Base-by-base conservation (phyloP, 2,888 invertebrate genomes). In the Sinotaia quadrata region DNA sequence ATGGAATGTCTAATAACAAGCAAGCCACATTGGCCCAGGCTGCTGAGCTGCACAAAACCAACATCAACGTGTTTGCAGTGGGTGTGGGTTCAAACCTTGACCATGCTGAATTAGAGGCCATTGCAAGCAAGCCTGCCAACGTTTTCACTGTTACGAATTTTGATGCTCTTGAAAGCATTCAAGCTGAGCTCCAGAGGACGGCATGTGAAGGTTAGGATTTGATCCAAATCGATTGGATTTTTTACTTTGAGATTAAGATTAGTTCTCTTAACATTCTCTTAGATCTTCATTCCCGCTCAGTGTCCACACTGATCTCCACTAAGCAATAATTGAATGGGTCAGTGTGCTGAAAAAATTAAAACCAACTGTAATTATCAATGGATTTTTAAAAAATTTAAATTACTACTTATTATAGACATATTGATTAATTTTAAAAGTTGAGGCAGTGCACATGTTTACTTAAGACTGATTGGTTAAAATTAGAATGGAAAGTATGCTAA, bases 81-180 rank as follows among this genome's bases (percentile, higher is more conserved):
- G 82, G 82, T 59, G 78, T 82, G 66, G 82, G 82, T 5, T 69
- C 66, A 52, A 74, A 75, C 18, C 73, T 79, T n/a, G 71, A 76
- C 36, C 58, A 65, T 4, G 31, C 63, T 2, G 85, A 85, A 59
- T 59, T 85, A 41, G 74, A 78, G 33, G 69, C 68, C 15, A 84
- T 85, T 24, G 78, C 83, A 24, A 78, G 77, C 33, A 75, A 77
- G 52, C 61, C 67, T 15, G 69, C 78, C n/a, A 76, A 81, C 67
- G 80, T 83, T 0, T 82, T 79, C 70, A 78, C 76, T 18, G 81
- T 80, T 18, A 56, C 67, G n/a, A 78, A 80, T 73, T 82, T 81
- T 62, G 70, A 76, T n/a, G 78, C 78, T 8, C 69, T 82, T 36
- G 65, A 73, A 34, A 79, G 67, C 68, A 75, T 74, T 60, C 75